These are phyloP conservation scores for Octodonta nipae DNA, from an alignment of 2,888 invertebrate species.

Conservation along the genomic window DNA sequence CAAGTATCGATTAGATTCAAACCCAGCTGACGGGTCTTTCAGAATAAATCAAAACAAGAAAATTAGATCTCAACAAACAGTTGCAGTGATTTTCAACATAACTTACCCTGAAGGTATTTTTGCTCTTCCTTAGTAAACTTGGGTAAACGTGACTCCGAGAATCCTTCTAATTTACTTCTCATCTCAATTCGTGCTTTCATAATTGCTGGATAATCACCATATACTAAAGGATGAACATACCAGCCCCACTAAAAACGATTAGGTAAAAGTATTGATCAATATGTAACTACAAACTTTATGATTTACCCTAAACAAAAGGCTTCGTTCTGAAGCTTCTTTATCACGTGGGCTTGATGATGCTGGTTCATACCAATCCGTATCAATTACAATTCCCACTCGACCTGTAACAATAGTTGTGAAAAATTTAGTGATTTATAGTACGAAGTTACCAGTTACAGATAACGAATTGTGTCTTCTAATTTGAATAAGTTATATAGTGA, in stretches of 20 bases:
- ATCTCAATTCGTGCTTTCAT: slow-evolving; percentile 46
- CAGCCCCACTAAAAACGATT: slow-evolving; percentile 16
- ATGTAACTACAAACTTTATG: no score
- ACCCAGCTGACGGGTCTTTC: no score
- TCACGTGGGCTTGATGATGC: slow-evolving; percentile 37
- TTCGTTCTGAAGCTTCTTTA: slow-evolving; percentile 40
- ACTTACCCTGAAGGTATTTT: slow-evolving; percentile 36
- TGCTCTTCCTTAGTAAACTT: slow-evolving; percentile 47
- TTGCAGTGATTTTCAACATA: no score
- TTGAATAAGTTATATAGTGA: no score
- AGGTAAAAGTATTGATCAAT: no score
- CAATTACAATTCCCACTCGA: slow-evolving; percentile 23
- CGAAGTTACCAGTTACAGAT: no score
- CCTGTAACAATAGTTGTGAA: no score
- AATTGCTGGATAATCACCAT: slow-evolving; percentile 51
- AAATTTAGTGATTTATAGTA: no score
- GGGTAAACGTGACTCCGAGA: slow-evolving; percentile 47
- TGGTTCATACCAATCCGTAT: slow-evolving; percentile 49
- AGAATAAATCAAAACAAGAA: no score
- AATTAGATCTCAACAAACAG: no score
- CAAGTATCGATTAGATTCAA: no score
- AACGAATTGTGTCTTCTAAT: no score
- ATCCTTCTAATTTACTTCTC: slow-evolving; percentile 47
- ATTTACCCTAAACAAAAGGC: slow-evolving; percentile 36
- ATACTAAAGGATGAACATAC: slow-evolving; percentile 44